A percentile compares a stretch with the other conserved stretches of the same genome.
phyloP scores from a whole-genome alignment of 2,113 vertebrate genomes.

The Callospermophilus lateralis region DNA sequence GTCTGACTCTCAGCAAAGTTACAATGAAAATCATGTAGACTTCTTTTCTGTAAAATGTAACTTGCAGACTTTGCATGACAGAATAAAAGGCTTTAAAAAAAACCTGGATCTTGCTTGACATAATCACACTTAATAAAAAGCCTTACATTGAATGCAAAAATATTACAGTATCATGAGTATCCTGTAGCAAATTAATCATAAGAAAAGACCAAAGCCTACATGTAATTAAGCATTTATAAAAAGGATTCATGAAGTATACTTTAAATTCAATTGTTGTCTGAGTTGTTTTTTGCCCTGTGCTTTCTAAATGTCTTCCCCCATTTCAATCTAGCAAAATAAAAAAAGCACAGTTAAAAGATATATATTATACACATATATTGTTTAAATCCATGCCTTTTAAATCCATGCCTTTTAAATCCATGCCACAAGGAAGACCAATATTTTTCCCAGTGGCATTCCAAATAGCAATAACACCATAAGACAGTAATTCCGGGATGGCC shows the following conservation, averaged over 20 bases:
- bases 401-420: not conserved
- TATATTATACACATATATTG: no score
- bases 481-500: slow-evolving; percentile 38
- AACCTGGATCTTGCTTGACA: not conserved
- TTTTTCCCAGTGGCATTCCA: slow-evolving; percentile 32
- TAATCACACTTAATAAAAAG: slow-evolving; percentile 37
- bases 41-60: not conserved
- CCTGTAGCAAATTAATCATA: not conserved
- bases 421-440: not conserved
- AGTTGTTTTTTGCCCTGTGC: not conserved
- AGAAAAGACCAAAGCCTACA: not conserved
- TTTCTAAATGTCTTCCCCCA: not conserved
- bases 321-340: slow-evolving; percentile 6
- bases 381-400: not conserved
- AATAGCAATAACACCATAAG: not conserved
- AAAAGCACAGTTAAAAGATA: not conserved
- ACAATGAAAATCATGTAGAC: not conserved
- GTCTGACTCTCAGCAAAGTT: not conserved
- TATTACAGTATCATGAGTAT: not conserved
- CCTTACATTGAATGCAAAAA: not conserved
- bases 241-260: not conserved
- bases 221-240: not conserved
- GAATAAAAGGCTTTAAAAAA: not conserved
- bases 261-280: not conserved
- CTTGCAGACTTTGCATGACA: not conserved